Evolutionary conservation across 2,113 vertebrate species (phyloP).

Genomic region (Microtus richardsoni): DNA sequence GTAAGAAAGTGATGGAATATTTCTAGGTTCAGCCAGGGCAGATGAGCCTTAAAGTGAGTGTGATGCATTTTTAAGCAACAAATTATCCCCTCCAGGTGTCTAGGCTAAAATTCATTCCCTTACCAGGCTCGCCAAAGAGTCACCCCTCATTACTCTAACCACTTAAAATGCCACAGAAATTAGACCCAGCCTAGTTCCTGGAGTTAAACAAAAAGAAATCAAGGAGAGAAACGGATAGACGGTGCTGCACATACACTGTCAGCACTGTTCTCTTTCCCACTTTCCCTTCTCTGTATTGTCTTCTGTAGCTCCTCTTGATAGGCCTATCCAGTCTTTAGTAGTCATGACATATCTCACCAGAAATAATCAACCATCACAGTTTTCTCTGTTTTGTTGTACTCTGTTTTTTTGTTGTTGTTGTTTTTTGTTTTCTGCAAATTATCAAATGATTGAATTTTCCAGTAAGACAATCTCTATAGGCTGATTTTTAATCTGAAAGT

Average conservation of each 20-base stretch:
- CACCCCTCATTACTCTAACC: neutral
- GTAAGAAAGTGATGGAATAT: neutral
- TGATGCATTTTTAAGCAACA: neutral
- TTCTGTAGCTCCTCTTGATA: neutral
- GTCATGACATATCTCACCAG: neutral
- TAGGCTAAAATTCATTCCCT: neutral
- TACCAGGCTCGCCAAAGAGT: neutral
- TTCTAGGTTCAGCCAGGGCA: neutral
- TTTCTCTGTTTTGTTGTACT: neutral
- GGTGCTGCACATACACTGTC: rapidly evolving
- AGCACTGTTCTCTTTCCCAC: neutral
- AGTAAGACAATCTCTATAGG: neutral
- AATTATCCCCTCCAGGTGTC: neutral
- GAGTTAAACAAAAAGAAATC: neutral
- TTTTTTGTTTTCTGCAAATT: neutral
- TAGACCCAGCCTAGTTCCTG: neutral
- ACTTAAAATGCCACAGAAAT: neutral
- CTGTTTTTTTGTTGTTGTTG: neutral
- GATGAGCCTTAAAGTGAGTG: neutral
- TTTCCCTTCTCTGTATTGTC: neutral
- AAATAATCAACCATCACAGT: neutral
- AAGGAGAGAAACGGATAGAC: no score
- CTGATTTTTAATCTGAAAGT: neutral
- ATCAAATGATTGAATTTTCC: neutral
- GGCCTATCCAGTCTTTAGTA: neutral